Conservation (phyloP, 1,140 invertebrate species). For the Bemisia tabaci region DNA sequence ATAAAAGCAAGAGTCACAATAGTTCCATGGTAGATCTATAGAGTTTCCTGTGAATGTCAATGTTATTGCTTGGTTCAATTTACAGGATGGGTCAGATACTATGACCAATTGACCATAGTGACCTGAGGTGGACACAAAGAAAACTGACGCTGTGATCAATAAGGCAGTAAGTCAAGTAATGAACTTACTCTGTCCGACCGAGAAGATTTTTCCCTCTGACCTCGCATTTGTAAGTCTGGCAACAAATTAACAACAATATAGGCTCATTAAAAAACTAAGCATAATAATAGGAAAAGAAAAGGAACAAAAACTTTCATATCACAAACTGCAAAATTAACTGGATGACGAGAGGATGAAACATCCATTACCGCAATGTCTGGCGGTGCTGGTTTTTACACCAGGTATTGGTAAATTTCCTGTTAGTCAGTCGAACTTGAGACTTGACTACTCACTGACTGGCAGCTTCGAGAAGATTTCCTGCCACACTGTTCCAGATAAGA, state of each 20-base stretch:
- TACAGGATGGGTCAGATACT: no score
- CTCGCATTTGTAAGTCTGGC: no score
- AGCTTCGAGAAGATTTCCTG: slow-evolving; percentile 53
- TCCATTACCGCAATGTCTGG: not conserved
- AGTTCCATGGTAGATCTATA: no score
- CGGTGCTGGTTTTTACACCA: not conserved
- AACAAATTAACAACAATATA: not conserved
- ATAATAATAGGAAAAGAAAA: not conserved
- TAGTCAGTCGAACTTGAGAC: slow-evolving; percentile 22
- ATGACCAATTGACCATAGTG: no score
- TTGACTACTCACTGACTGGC: slow-evolving; percentile 36
- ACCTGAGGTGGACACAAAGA: no score
- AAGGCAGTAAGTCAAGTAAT: no score
- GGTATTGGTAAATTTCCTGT: slow-evolving; percentile 1
- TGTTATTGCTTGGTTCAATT: no score
- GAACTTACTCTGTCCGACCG: no score
- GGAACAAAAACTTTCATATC: not conserved
- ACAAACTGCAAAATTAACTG: not conserved
- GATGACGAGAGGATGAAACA: not conserved
- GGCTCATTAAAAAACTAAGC: not conserved
- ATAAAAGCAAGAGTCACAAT: no score
- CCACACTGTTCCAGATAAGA: slow-evolving; percentile 73
- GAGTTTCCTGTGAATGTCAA: no score
- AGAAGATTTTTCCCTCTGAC: no score
- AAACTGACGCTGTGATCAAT: no score